A percentile compares a stretch with the other conserved stretches of the same genome.
Evolutionary conservation across 1,140 invertebrate species (phyloP).

Genomic region (Pseudomyrmex flavicornis): DNA sequence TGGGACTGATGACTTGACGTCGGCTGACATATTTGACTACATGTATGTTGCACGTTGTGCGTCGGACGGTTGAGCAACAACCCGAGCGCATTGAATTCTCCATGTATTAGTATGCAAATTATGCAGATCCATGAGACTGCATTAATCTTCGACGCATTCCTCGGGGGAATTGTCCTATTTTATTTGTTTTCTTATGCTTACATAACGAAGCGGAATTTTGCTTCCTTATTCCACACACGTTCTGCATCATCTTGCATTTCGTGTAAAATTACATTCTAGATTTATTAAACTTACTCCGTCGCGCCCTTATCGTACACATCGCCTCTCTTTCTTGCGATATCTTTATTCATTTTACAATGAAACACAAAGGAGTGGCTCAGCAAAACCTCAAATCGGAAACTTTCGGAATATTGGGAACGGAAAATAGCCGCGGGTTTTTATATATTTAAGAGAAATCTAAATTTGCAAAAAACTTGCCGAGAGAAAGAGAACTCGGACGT

Average conservation of each 20-base stretch:
- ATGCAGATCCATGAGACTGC: constrained; percentile 70
- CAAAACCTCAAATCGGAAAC: too few species aligned
- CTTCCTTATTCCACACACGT: constrained; percentile 29
- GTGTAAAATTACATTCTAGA: not conserved
- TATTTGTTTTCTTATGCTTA: constrained; percentile 67
- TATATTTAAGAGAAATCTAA: not conserved
- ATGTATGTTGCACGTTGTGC: constrained; percentile 10
- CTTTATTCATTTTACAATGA: too few species aligned
- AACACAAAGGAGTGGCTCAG: too few species aligned
- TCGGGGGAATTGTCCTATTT: constrained; percentile 67
- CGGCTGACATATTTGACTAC: constrained; percentile 26
- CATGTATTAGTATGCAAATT: constrained; percentile 75
- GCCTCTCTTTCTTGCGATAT: too few species aligned
- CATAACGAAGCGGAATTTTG: constrained; percentile 54
- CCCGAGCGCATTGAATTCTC: constrained; percentile 49
- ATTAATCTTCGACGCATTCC: constrained; percentile 71
- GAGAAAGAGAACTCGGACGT: constrained; percentile 20
- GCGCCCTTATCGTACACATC: not conserved
- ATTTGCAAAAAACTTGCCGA: not conserved
- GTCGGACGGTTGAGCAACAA: constrained; percentile 54
- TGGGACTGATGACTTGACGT: constrained; percentile 43
- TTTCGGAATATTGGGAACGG: too few species aligned
- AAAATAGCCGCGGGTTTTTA: too few species aligned
- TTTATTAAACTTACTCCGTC: constrained; percentile 23
- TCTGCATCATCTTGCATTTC: not conserved